Base-by-base conservation (phyloP, 1,140 invertebrate genomes). In the Oppia nitens region DNA sequence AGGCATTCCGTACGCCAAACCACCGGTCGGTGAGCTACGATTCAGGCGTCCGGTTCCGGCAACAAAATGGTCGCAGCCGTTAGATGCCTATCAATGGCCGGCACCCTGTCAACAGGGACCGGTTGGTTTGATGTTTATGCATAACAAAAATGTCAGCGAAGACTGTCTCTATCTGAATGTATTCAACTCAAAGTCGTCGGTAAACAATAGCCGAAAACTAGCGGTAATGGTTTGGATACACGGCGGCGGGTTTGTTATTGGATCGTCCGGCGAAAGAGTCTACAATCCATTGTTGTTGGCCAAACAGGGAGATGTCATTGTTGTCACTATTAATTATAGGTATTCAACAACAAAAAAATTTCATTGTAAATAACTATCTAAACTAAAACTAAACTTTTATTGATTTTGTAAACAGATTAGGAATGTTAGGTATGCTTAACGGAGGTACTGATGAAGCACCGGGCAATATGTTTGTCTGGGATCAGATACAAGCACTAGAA, bases 91-190 rank as follows among this genome's bases (percentile, higher is more conserved):
- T n/a, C 52, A 57, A 2, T 60, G 29, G 27, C 70, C 89, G 90
- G 2, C 74, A 82, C 60, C 87, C 87, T 1, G 76, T 80, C 2
- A 20, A 20, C 32, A 52, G 23, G 61, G 81, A 88, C 1, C 92
- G 85, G 0, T 76, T 75, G 66, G 77, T 79, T 63, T 89, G 90
- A 23, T 90, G 23, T 27, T 25, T 26, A 32, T 27, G 14, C 32
- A 1, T 6, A 1, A 56, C 14, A 25, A 51, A 56, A 50, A 50
- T 20, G 14, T 90, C 60, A 87, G 79, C 65, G 94, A 98, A 76
- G 92, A 98, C 73, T 98, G 94, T 71, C 79, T 97, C n/a, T 94
- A 93, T 72, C 78, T 97, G 57, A 96, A 92, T 71, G 85, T 97
- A 0, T 80, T 64, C 60, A 62, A 70, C 21, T 66, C 68, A n/a